Evolutionary conservation across 2,888 invertebrate genomes (phyloP).

Genomic region (Agonopterix subpropinquella): DNA sequence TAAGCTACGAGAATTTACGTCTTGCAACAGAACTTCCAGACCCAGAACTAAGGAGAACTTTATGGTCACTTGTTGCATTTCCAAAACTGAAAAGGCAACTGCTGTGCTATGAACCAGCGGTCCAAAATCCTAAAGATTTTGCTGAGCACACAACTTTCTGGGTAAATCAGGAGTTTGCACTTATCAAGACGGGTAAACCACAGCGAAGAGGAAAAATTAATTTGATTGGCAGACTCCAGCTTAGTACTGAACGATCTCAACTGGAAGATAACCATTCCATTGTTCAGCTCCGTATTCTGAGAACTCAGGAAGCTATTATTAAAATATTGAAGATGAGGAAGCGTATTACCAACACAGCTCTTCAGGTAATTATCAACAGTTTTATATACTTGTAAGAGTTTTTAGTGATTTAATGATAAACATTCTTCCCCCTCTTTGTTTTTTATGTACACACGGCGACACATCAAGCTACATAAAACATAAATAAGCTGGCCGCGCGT

Average conservation of each 20-base stretch:
- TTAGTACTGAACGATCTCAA: slow-evolving; percentile 96
- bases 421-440: no score
- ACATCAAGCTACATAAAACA: no score
- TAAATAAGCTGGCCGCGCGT: no score
- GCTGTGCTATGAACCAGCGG: slow-evolving; percentile 85
- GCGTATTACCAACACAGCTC: slow-evolving; percentile 92
- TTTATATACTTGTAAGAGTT: no score
- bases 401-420: no score
- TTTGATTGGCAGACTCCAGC: slow-evolving; percentile 94
- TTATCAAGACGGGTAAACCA: slow-evolving; percentile 94
- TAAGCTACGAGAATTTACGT: slow-evolving; percentile 97
- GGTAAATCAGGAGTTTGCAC: slow-evolving; percentile 98
- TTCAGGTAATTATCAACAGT: slow-evolving; percentile 78
- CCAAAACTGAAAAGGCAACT: slow-evolving; percentile 97
- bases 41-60: slow-evolving; percentile 93
- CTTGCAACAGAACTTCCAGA: slow-evolving; percentile 98
- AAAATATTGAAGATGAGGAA: slow-evolving; percentile 99
- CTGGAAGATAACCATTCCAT: slow-evolving; percentile 99
- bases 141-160: slow-evolving; percentile 94
- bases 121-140: slow-evolving; percentile 95
- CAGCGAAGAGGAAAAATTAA: slow-evolving; percentile 97
- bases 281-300: slow-evolving; percentile 94
- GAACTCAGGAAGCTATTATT: slow-evolving; percentile 97
- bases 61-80: slow-evolving; percentile 97
- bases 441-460: no score